Conservation (phyloP, 2,888 invertebrate species). For the Trichacis sp. region DNA sequence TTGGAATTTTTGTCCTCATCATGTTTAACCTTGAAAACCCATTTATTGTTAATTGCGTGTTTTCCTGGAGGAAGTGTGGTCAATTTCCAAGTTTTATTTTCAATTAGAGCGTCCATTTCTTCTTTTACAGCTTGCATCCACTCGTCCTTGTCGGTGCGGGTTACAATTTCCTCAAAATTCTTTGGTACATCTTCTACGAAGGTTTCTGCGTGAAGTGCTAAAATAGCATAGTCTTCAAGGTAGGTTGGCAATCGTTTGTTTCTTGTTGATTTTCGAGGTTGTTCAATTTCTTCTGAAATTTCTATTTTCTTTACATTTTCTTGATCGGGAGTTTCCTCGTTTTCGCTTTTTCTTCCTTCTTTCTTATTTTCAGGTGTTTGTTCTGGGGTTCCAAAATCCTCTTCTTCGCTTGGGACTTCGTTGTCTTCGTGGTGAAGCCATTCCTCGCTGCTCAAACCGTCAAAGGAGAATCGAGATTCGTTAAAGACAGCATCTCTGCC, state of each 20-base stretch:
- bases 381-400: too few relatives aligned
- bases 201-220: slow-evolving; percentile 26
- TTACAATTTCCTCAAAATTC: slow-evolving; percentile 15
- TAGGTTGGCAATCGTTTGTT: neutral
- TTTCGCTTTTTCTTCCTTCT: neutral
- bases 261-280: slow-evolving; percentile 14
- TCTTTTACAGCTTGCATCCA: slow-evolving; percentile 40
- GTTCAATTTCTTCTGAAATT: neutral
- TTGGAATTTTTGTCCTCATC: slow-evolving; percentile 33
- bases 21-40: slow-evolving; percentile 41
- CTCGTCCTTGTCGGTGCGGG: slow-evolving; percentile 16
- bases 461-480: slow-evolving; percentile 31
- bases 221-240: slow-evolving; percentile 20
- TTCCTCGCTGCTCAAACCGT: too few relatives aligned
- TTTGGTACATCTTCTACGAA: slow-evolving; percentile 28
- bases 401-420: too few relatives aligned
- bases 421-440: slow-evolving; percentile 8
- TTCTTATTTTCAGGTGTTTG: neutral
- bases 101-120: slow-evolving; percentile 26
- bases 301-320: neutral
- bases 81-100: slow-evolving; percentile 21
- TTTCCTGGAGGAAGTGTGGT: slow-evolving; percentile 12
- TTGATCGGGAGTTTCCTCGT: neutral
- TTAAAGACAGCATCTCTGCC: slow-evolving; percentile 49
- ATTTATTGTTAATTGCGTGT: slow-evolving; percentile 13